Base-by-base conservation (phyloP, 2,797 vertebrate genomes). In the Pygocentrus nattereri region DNA sequence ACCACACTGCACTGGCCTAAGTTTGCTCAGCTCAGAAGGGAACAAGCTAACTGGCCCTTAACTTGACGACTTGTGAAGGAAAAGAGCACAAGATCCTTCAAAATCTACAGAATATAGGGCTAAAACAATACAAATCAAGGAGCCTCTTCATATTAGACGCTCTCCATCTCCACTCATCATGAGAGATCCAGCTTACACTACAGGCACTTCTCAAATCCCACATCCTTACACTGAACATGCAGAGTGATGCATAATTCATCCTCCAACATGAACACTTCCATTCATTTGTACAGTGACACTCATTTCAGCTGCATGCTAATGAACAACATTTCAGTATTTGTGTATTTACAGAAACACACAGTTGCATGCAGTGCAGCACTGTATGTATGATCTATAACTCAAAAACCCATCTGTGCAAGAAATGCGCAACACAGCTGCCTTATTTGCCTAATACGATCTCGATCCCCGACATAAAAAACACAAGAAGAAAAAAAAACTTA, bases 371-470 rank as follows among this genome's bases (percentile, higher is more conserved):
- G 69, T n/a, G 25, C 44, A 47, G 34, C 47, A 23, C 38, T 34
- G 30, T 49, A 31, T 18, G 21, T 2, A 50, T n/a, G 50, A 38
- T 12, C 25, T 54, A 72, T 72, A 62, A 47, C n/a, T 52, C 68
- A 44, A 4, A 65, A 62, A 56, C 41, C 16, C 80, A 77, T 23
- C 64, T 62, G 59, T 34, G 52, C 38, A 7, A 52, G 38, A 41
- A 81, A 31, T 21, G 62, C 19, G 44, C 59, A 31, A 50, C 58
- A n/a, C 70, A 65, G 67, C 67, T 61, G 70, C 70, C 47, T 65
- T 52, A 27, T 74, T 80, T 44, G 59, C 49, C 64, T 67, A 67
- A 65, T 74, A 56, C 44, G 59, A 44, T 65, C 23, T n/a, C 50
- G 8, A 3, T 41, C 38, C 19, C 12, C 19, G 64, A n/a, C 34